Base-by-base conservation (phyloP, 2,888 invertebrate genomes). In the Lasioglossum marginatum region DNA sequence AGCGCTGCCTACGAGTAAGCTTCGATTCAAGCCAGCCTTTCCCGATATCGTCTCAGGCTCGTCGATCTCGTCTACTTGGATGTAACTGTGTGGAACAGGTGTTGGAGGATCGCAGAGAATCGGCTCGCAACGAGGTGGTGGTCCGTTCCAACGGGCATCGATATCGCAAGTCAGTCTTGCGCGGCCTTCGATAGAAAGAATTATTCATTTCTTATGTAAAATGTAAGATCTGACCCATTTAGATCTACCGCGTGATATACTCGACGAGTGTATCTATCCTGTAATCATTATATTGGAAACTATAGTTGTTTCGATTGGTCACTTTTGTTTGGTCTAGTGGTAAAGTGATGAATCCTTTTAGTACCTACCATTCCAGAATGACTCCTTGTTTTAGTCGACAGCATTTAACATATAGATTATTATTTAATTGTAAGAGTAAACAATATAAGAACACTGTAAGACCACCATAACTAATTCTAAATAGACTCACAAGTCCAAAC, bases 61-160 rank as follows among this genome's bases (percentile, higher is more conserved):
- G 71, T 93, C 92, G 79, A 93, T 93, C 79, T 94, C 94, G 45
- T 94, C 93, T 66, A 95, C 87, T 48, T 92, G 89, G 1, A 94
- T 90, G 40, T 86, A 91, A 81, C 94, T 93, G 86, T 95, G 94
- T 12, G 93, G 27, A 0, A 94, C 93, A 0, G 82, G 52, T 1
- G 93, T 68, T 4, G 95, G 95, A 10, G 94, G 90, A 74, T 95
- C 95, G 81, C 95, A 95, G 1, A 92, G 92, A 40, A 95, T 93
- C 12, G 95, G 95, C 88, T 98, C 98, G 95, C 98, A 98, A 91
- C 97, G 96, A 0, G 98, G 98, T 76, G 98, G 98, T 3, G 98
- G 98, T 71, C 98, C 98, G 93, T 98, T 98, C 98, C 98, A 99
- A 77, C 98, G 96, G 94, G 98, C 98, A 92, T 99, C 98, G 91